Conservation (phyloP, 2,888 invertebrate genomes). For the Punctoribates punctum region DNA sequence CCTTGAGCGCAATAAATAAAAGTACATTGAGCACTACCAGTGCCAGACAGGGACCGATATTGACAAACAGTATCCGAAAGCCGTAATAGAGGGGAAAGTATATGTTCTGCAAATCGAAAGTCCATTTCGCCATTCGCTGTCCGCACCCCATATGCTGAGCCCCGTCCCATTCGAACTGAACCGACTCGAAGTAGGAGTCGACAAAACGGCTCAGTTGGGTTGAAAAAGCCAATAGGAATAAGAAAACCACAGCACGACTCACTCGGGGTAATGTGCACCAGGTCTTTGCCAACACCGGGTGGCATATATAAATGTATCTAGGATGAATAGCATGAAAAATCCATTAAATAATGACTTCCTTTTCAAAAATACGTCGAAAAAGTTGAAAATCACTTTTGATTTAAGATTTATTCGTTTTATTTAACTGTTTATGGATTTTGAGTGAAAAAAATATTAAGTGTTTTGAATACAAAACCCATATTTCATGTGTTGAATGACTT, state of each 20-base stretch:
- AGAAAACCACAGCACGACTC: constrained; percentile 70
- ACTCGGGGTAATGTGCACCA: constrained; percentile 65
- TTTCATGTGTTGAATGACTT: not conserved
- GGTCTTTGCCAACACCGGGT: constrained; percentile 79
- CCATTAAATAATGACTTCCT: not conserved
- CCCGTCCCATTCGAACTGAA: not conserved
- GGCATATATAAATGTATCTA: constrained; percentile 91
- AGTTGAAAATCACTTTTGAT: not conserved
- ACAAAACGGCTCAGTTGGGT: constrained; percentile 66
- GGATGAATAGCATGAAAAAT: not conserved
- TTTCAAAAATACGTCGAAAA: not conserved
- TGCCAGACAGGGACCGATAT: constrained; percentile 80
- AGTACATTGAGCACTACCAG: constrained; percentile 82
- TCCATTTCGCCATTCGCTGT: constrained; percentile 63
- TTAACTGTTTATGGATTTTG: not conserved
- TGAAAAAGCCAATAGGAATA: constrained; percentile 70
- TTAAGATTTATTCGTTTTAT: not conserved
- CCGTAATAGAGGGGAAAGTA: constrained; percentile 73
- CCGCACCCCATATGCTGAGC: constrained; percentile 47
- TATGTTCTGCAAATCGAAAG: constrained; percentile 60
- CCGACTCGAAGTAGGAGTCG: not conserved
- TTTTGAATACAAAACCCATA: not conserved
- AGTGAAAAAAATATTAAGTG: not conserved
- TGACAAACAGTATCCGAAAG: constrained; percentile 86
- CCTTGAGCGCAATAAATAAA: constrained; percentile 74